Evolutionary conservation across 1,140 invertebrate species (phyloP), one percentile per base, ranked within the genome.

Genomic region (Dendroctonus valens): DNA sequence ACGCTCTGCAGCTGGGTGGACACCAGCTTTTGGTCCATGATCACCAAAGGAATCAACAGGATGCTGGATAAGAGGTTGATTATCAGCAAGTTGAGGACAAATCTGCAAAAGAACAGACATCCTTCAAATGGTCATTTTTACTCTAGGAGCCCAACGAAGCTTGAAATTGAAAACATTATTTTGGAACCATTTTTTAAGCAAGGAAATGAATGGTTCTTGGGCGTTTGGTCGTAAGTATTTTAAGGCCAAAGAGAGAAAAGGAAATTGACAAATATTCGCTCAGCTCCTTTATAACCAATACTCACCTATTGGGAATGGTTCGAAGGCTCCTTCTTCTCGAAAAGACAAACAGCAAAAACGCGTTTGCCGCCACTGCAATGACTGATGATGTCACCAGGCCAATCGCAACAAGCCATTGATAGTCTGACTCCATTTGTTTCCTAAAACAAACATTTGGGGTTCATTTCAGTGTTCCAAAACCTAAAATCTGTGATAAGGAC

Each of bases 51-150:
- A 65, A 86, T 83, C 38, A 89, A 77, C 9, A 88, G 73, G 7
- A 83, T 70, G n/a, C 85, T 85, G 37, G 85, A 83, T 48, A 88
- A 73, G 39, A 88, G 77, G 76, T 89, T 89, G 59, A 86, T 87
- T 6, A 84, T 77, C 5, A 87, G 81, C 51, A 90, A 79, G 74
- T 89, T 89, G 72, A 89, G 83, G 15, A 90, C 85, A 76, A 89
- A 89, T 78, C 87, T 87, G 80, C 79, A 78, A 57, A 72, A 70
- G 72, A 67, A 48, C 53, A 66, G 39, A 14, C 5, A 2, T 0
- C 41, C 7, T 55, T 46, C 1, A 46, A 46, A 46, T n/a, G n/a
- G n/a, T n/a, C n/a, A n/a, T n/a, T n/a, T n/a, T n/a, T n/a, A n/a
- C n/a, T n/a, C n/a, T n/a, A n/a, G n/a, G n/a, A n/a, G n/a, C n/a